Conservation (phyloP, 2,113 vertebrate genomes). For the Corapipo altera region DNA sequence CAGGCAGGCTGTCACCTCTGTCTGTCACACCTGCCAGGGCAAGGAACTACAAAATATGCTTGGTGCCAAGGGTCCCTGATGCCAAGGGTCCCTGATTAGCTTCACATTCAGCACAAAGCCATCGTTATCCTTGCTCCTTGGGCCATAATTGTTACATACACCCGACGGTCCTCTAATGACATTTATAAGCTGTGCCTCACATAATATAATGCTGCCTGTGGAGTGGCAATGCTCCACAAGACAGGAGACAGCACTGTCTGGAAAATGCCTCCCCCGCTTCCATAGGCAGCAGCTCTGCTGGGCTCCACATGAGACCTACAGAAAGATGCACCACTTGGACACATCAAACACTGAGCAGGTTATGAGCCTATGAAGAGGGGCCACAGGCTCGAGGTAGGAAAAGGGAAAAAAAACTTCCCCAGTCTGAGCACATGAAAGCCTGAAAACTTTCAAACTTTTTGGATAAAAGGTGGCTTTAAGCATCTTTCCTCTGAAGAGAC, state of each 20-base stretch:
- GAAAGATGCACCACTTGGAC: neutral
- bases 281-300: neutral
- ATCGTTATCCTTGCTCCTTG: neutral
- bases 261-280: neutral
- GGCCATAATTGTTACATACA: neutral
- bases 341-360: neutral
- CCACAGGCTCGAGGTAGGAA: neutral
- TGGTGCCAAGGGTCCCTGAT: neutral
- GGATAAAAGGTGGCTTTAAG: slow-evolving; percentile 9
- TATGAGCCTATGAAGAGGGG: neutral
- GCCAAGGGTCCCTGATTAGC: neutral
- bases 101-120: neutral
- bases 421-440: neutral
- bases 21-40: neutral
- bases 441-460: neutral
- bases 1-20: neutral
- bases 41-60: neutral
- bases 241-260: neutral
- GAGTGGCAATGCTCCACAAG: neutral
- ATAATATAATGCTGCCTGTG: neutral
- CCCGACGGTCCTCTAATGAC: neutral
- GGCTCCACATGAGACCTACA: neutral
- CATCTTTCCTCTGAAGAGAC: neutral
- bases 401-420: neutral
- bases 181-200: neutral